These are phyloP conservation scores for Atrichornis clamosus DNA, from an alignment of 2,113 vertebrate species.

Conservation along the genomic window DNA sequence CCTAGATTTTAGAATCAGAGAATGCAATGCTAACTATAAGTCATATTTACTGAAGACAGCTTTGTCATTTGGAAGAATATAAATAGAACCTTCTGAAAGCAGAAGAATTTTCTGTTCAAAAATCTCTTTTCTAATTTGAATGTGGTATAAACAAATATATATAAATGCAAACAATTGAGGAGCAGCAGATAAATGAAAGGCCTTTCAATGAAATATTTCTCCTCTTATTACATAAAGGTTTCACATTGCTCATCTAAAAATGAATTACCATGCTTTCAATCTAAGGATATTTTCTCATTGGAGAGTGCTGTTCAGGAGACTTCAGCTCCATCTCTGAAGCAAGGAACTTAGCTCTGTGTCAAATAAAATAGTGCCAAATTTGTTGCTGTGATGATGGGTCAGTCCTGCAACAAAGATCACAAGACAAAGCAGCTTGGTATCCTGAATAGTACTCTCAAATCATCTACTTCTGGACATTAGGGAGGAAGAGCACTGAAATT, in stretches of 20 bases:
- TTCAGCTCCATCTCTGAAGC: neutral
- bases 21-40: neutral
- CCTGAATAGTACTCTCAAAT: neutral
- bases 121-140: neutral
- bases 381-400: neutral
- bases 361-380: neutral
- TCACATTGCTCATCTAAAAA: neutral
- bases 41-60: neutral
- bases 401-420: neutral
- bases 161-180: neutral
- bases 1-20: neutral
- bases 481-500: neutral
- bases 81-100: neutral
- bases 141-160: neutral
- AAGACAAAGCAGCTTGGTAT: neutral
- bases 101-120: neutral
- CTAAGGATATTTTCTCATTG: neutral
- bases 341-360: neutral
- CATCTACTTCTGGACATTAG: neutral
- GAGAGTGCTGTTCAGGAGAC: neutral
- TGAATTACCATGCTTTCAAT: neutral
- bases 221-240: neutral
- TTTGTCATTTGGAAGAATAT: neutral
- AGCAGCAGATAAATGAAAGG: neutral
- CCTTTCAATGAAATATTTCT: neutral